These are phyloP conservation scores for Crotalus horridus DNA, from an alignment of 2,113 vertebrate genomes.

Conservation along the genomic window DNA sequence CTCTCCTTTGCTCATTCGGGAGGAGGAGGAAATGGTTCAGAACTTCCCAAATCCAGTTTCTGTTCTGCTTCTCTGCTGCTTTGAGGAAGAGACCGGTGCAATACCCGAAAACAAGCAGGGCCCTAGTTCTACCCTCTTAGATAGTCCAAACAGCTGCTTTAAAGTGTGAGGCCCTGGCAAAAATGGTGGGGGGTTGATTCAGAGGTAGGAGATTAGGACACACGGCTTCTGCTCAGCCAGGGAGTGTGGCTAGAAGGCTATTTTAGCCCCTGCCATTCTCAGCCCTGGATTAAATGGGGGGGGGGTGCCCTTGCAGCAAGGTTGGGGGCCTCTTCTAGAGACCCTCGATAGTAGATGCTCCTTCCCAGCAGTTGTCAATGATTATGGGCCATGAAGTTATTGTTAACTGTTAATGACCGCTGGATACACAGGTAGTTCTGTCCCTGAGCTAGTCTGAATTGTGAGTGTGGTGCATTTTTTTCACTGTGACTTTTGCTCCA, in stretches of 20 bases:
- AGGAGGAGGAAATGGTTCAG: neutral
- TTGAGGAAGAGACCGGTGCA: neutral
- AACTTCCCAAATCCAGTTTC: neutral
- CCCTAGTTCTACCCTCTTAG: neutral
- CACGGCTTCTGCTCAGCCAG: too few relatives aligned
- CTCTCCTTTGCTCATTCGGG: neutral
- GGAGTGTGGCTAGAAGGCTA: too few relatives aligned
- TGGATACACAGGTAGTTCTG: neutral
- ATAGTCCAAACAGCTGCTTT: neutral
- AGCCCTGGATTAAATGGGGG: neutral
- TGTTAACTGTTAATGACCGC: neutral
- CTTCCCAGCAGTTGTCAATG: neutral
- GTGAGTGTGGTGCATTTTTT: neutral
- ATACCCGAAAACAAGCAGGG: neutral
- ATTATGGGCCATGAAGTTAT: neutral
- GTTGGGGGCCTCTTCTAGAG: neutral
- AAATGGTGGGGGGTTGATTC: neutral
- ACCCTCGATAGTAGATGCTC: neutral
- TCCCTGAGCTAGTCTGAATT: neutral
- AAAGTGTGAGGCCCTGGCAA: neutral
- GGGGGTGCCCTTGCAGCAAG: neutral
- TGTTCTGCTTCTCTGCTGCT: neutral
- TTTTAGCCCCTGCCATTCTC: neutral
- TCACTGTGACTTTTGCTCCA: neutral
- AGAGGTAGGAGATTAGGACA: neutral